Evolutionary conservation across 2,113 vertebrate genomes (phyloP), one percentile per base, ranked within the genome.

Genomic region (Phyllostomus discolor): DNA sequence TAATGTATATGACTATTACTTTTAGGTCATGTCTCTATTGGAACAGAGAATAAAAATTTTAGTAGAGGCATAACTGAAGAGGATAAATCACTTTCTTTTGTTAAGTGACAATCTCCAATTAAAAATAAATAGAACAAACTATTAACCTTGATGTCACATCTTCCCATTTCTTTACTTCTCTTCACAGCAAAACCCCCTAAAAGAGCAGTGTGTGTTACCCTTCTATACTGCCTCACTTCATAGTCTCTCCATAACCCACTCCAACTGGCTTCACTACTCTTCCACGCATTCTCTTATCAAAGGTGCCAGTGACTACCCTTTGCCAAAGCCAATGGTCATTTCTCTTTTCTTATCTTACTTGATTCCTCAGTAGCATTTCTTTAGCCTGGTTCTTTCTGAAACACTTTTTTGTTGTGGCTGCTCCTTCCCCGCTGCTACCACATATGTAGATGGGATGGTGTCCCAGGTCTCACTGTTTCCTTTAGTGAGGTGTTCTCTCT

Each of bases 41-140:
- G 35, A 79, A 62, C 9, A 91, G 35, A 94, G 76, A 84, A 52
- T 90, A 94, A 48, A 12, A 62, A 70, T 87, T 87, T 86, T 64
- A 66, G 43, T 43, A 48, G 35, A 26, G 31, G 11, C 31, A 62
- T 52, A 80, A 83, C 7, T 24, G 79, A 35, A 75, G 48, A 69
- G 38, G 52, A 48, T 76, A 50, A 76, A 3, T 84, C 28, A 84
- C 26, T 80, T 81, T 78, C 62, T 94, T 86, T 52, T 43, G 11
- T 85, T 85, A 91, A 50, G 31, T 79, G 50, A 83, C 17, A 48
- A 54, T 69, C 31, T 84, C 46, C 48, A 41, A 82, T 43, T 54
- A 24, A 7, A 62, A 38, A 67, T n/a, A 46, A 57, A 80, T 64
- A 43, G 19, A 17, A 46, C 5, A 48, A 70, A 46, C 46, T n/a